Base-by-base conservation (phyloP, 2,888 invertebrate genomes). In the Aspidiotus rigidus region DNA sequence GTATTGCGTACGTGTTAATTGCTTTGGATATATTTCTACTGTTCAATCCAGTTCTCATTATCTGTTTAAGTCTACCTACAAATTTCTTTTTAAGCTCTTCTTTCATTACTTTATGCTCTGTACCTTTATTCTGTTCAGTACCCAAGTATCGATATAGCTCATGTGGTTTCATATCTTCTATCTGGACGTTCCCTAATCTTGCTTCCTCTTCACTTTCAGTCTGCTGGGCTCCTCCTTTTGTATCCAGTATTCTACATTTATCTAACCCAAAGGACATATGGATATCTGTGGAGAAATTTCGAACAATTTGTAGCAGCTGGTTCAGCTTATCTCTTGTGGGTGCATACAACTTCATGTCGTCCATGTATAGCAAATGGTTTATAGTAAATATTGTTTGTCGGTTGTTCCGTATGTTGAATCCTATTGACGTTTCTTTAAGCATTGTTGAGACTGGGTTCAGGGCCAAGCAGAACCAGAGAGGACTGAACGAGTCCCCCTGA, bases 331-430 rank as follows among this genome's bases (percentile, higher is more conserved):
- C 70, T 1, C 42, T 60, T 11, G 49, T 13, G 10, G n/a, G 49
- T n/a, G 72, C 71, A 70, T 71, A 71, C 9, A 74, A 39, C 55
- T 73, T 71, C 9, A 74, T 40, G 54, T 74, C 73, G 62, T 74
- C 72, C 71, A 74, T 71, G 44, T 73, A 73, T 10, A 74, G 60
- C 6, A 72, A 70, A 54, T 74, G 72, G 9, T 62, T 64, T 7
- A 72, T 57, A 67, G 57, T 56, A 17, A 15, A 41, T 53, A 54
- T 55, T 61, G 39, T 44, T 61, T 59, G 28, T 44, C 7, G 53
- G 62, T 44, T 69, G 15, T 55, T 16, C 44, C 61, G 69, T 41
- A 42, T 42, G 16, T 64, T 15, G 15, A 53, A 64, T 15, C 62
- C 69, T 39, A 53, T 28, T 8, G 41, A 28, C 8, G 62, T 39